These are phyloP conservation scores for Muscicapa comitata DNA, from an alignment of 2,797 vertebrate genomes.

Conservation along the genomic window DNA sequence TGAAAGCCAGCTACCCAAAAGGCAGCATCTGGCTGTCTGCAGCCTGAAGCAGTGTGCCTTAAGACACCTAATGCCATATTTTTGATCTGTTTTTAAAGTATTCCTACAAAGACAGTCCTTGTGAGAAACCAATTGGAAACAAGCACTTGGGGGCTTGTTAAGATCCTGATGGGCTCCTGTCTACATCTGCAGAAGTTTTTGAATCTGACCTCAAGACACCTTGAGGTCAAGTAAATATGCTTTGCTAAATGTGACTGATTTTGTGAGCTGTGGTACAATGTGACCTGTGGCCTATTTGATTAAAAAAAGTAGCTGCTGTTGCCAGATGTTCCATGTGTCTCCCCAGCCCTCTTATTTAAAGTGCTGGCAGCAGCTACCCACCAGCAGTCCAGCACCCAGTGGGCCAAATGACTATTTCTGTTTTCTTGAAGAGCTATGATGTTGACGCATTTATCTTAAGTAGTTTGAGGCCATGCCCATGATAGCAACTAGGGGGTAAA, in stretches of 20 bases:
- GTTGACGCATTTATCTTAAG: neutral
- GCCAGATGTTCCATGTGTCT: constrained; percentile 19
- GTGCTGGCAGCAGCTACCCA: neutral
- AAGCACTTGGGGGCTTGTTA: neutral
- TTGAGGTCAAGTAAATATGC: neutral
- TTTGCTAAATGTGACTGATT: neutral
- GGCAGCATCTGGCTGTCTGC: neutral
- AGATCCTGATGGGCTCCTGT: neutral
- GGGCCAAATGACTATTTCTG: neutral
- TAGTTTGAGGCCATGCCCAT: neutral
- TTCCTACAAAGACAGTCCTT: neutral
- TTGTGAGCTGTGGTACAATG: neutral
- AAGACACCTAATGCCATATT: neutral
- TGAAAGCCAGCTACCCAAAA: neutral
- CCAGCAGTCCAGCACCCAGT: neutral
- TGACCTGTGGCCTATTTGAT: neutral
- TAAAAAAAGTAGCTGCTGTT: neutral
- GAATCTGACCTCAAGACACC: neutral
- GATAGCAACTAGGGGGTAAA: neutral
- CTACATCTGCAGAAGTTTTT: neutral
- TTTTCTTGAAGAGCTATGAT: neutral
- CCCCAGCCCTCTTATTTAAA: neutral
- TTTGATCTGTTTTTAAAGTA: neutral
- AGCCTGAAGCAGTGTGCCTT: neutral
- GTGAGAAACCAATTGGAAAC: neutral